Evolutionary conservation across 2,888 invertebrate genomes (phyloP).

Genomic region (Dynastes tityus): DNA sequence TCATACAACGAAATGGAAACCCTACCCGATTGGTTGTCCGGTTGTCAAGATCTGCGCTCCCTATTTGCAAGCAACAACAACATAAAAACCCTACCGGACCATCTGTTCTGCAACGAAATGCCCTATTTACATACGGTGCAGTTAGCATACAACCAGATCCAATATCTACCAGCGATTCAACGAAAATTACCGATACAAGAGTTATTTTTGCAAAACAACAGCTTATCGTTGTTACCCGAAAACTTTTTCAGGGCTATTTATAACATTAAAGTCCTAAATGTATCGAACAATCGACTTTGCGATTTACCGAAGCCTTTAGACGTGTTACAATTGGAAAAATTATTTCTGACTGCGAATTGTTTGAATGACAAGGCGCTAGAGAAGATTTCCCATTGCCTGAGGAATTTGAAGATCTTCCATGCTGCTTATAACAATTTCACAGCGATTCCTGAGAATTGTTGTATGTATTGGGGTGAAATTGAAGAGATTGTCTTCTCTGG

Average conservation of each 20-base stretch:
- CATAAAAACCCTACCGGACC: slow-evolving; percentile 80
- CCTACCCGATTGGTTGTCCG: slow-evolving; percentile 85
- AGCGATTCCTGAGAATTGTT: slow-evolving; percentile 81
- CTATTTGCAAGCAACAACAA: slow-evolving; percentile 85
- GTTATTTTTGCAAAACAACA: slow-evolving; percentile 85
- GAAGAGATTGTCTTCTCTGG: slow-evolving; percentile 89
- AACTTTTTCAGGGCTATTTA: slow-evolving; percentile 82
- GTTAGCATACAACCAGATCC: slow-evolving; percentile 84
- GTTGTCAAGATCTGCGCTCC: slow-evolving; percentile 80
- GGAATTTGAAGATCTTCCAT: slow-evolving; percentile 81
- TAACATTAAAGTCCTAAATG: slow-evolving; percentile 80
- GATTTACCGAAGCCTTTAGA: slow-evolving; percentile 77
- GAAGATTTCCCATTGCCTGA: slow-evolving; percentile 76
- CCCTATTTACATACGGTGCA: slow-evolving; percentile 82
- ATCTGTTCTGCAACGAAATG: slow-evolving; percentile 83
- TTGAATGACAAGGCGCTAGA: slow-evolving; percentile 77
- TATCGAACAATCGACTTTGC: slow-evolving; percentile 84
- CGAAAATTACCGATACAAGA: slow-evolving; percentile 79
- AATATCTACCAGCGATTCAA: slow-evolving; percentile 81
- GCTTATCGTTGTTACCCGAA: slow-evolving; percentile 81
- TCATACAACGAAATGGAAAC: slow-evolving; percentile 83
- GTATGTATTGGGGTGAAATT: slow-evolving; percentile 83
- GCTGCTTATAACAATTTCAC: slow-evolving; percentile 86
- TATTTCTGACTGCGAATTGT: slow-evolving; percentile 85
- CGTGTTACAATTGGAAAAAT: slow-evolving; percentile 77